Evolutionary conservation across 2,113 vertebrate genomes (phyloP).

Genomic region (Bettongia penicillata): DNA sequence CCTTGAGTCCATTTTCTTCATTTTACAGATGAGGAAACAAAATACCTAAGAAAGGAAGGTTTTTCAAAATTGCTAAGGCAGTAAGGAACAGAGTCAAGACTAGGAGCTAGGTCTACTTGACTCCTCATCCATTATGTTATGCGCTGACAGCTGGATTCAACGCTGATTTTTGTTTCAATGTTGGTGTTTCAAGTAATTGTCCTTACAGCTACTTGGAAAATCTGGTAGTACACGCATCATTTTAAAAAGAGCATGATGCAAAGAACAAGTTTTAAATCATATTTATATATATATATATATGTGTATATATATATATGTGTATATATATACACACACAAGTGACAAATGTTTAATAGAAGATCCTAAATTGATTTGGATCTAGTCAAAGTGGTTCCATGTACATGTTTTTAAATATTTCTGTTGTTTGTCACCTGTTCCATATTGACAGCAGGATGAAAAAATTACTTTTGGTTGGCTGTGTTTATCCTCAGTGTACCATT

Average conservation of each 20-base stretch:
- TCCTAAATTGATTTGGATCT: not conserved
- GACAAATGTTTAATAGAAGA: not conserved
- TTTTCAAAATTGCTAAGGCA: not conserved
- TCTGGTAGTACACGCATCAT: not conserved
- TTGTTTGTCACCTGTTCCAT: not conserved
- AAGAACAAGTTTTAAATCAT: conserved; percentile 22
- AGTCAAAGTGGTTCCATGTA: not conserved
- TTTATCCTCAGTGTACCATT: not conserved
- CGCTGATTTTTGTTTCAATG: conserved; percentile 2
- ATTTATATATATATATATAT: too few relatives aligned
- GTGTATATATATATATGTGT: too few relatives aligned
- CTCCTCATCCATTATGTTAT: not conserved
- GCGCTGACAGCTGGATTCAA: not conserved
- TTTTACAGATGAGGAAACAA: not conserved
- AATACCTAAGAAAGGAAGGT: not conserved
- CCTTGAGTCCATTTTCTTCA: not conserved
- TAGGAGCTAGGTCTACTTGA: not conserved
- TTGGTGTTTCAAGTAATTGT: conserved; percentile 10
- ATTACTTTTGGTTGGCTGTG: not conserved
- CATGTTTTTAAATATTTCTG: not conserved
- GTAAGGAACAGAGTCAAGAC: not conserved
- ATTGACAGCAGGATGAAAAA: not conserved
- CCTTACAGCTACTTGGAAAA: not conserved
- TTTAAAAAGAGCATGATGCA: conserved; percentile 25
- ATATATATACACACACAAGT: not conserved